Base-by-base conservation (phyloP, 2,888 invertebrate species). In the Macropis europaea region DNA sequence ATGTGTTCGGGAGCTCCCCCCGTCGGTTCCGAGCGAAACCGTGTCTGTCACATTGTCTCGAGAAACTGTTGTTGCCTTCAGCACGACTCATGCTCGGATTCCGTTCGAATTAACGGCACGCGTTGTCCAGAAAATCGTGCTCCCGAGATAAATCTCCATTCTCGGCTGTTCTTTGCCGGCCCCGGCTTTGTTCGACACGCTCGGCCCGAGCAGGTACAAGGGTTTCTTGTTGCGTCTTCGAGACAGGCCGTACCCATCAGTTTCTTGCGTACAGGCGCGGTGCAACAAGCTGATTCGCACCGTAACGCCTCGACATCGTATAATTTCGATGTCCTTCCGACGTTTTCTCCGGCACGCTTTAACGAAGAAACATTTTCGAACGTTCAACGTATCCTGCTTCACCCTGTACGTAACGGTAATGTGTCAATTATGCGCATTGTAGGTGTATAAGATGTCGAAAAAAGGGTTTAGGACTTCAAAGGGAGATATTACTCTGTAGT, bases 181-280 rank as follows among this genome's bases (percentile, higher is more conserved):
- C 45, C n/a, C 11, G 34, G 26, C 24, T 52, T 38, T 36, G 45
- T 32, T 28, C 57, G 45, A 57, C 57, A 36, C 34, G 43, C 24
- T 30, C 28, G 17, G 30, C 22, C 52, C 3, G 3, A 40, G 50
- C 2, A 36, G 42, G 15, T n/a, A 36, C 64, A 17, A 22, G 26
- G 28, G 15, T 50, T 68, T 68, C 54, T 61, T 61, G 61, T 47
- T 22, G 24, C 38, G 19, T 28, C 47, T 54, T 54, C 32, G 40
- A 19, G 32, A 24, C 38, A 4, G 15, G 60, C 30, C 61, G 43
- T 54, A 32, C 42, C 28, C 61, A 26, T 56, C 54, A 17, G 30
- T 34, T 68, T 56, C 61, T 68, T 68, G 48, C 9, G 5, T 45
- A 40, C 53, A 36, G 28, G 36, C 26, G 26, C 1, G 26, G 17